phyloP scores from a whole-genome alignment of 1,140 invertebrate species.

The Procambarus virginalis region DNA sequence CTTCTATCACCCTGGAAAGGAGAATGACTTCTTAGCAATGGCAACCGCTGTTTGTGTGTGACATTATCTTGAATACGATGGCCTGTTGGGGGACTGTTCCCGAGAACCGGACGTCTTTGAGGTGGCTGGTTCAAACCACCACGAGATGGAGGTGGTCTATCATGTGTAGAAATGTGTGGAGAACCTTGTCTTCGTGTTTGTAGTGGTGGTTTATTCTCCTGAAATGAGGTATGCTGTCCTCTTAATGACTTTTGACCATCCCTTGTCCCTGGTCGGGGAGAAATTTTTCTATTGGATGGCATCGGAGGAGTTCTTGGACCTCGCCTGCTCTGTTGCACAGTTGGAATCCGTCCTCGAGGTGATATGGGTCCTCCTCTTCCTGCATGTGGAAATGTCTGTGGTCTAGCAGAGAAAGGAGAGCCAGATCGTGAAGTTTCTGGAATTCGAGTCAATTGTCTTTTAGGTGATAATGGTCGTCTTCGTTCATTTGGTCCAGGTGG shows the following conservation, averaged over 20 bases:
- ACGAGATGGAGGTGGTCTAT: conserved; percentile 6
- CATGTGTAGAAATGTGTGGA: conserved; percentile 12
- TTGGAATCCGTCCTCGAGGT: conserved; percentile 24
- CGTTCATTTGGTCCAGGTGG: conserved; percentile 27
- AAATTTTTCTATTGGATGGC: conserved; percentile 25
- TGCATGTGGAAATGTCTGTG: conserved; percentile 16
- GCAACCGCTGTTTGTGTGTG: conserved; percentile 29
- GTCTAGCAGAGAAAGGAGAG: conserved; percentile 41
- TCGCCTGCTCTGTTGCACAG: conserved; percentile 22
- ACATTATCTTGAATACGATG: conserved; percentile 4
- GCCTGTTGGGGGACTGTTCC: not conserved
- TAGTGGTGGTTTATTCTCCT: conserved; percentile 28
- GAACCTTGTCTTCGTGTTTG: conserved; percentile 1
- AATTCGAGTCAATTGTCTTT: conserved; percentile 2
- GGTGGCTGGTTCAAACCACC: not conserved
- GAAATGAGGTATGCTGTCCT: conserved; percentile 28
- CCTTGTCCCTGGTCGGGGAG: conserved; percentile 24
- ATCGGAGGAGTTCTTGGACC: conserved; percentile 58
- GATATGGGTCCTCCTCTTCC: conserved; percentile 50
- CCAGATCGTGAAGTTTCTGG: conserved; percentile 38
- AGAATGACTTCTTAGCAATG: conserved; percentile 24
- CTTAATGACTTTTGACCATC: conserved; percentile 29
- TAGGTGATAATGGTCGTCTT: conserved; percentile 31
- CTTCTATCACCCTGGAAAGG: conserved; percentile 26
- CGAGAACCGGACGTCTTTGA: not conserved